phyloP scores from a whole-genome alignment of 2,888 invertebrate genomes.

The Hirtodrosophila duncani region DNA sequence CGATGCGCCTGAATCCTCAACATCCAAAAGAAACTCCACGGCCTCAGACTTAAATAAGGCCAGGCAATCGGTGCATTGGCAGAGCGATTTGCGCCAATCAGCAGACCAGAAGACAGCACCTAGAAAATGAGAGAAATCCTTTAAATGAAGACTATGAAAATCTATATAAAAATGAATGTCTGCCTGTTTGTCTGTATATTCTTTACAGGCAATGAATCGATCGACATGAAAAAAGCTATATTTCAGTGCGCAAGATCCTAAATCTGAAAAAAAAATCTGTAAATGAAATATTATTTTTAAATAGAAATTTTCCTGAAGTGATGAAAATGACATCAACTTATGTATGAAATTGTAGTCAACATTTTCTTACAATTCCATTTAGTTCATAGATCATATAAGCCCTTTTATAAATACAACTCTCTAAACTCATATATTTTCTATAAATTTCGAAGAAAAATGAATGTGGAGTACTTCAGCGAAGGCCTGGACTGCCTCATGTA shows the following conservation, averaged over 20 bases:
- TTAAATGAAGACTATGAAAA: not conserved
- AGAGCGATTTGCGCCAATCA: constrained; percentile 87
- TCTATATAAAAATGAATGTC: too few relatives aligned
- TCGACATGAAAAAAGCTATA: too few relatives aligned
- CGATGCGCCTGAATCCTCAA: constrained; percentile 88
- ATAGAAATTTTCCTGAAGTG: constrained; percentile 7
- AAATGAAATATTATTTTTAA: too few relatives aligned
- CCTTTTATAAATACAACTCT: too few relatives aligned
- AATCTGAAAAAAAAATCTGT: not conserved
- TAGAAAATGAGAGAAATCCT: constrained; percentile 21
- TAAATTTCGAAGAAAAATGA: constrained; percentile 58
- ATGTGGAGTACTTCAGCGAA: constrained; percentile 74
- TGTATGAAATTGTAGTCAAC: too few relatives aligned
- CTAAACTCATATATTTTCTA: constrained; percentile 14
- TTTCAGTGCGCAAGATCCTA: too few relatives aligned
- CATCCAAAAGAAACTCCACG: constrained; percentile 86
- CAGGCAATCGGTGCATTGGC: constrained; percentile 84
- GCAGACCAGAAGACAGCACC: constrained; percentile 88
- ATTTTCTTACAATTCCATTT: too few relatives aligned
- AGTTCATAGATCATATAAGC: too few relatives aligned
- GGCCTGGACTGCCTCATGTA: constrained; percentile 76
- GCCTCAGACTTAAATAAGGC: constrained; percentile 85
- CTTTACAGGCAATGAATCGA: too few relatives aligned
- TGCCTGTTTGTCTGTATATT: too few relatives aligned
- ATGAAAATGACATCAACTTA: too few relatives aligned